Evolutionary conservation across 2,797 vertebrate species (phyloP), one percentile per base, ranked within the genome.

Genomic region (Chelon labrosus): DNA sequence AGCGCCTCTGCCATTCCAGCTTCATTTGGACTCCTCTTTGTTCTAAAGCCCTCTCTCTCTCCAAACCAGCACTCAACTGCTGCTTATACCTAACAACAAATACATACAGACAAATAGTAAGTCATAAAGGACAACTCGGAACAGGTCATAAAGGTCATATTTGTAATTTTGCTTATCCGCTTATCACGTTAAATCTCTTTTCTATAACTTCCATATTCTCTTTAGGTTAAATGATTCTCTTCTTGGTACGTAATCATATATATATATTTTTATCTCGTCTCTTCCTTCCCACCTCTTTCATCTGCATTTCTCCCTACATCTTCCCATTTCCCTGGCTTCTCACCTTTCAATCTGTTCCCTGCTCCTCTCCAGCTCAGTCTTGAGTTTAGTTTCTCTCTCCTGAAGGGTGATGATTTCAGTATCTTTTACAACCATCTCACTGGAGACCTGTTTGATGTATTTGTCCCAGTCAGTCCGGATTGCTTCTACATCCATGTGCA

Each of bases 1-100:
- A 95, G 62, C 90, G 89, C 14, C 70, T 90, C 85, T 96, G 94
- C 94, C 96, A 96, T 79, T 96, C 95, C 65, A 96, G 73, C 80
- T 94, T 93, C 50, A 88, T 41, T 88, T 96, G 95, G 10, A 93
- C 90, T 70, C 89, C 88, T 5, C 75, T 90, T 25, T 93, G 93
- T 71, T 97, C 93, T 51, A 96, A 89, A 58, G 72, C 77, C 68
- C 70, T 80, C 73, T 96, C 95, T 73, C 53, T 85, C 59, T 94
- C 89, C 50, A 93, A 63, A 0, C 94, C 92, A 51, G 77, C 77
- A 35, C 84, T 82, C 64, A 96, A 71, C 69, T 96, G 94, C 60
- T 93, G 92, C 60, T 95, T 94, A 82, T 96, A 97, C 85, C 97
- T 99, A 77, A n/a, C 10, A 65, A 54, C 6, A 72, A 42, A 77